Conservation (phyloP, 2,113 vertebrate genomes). For the Dolichotis patagonum region DNA sequence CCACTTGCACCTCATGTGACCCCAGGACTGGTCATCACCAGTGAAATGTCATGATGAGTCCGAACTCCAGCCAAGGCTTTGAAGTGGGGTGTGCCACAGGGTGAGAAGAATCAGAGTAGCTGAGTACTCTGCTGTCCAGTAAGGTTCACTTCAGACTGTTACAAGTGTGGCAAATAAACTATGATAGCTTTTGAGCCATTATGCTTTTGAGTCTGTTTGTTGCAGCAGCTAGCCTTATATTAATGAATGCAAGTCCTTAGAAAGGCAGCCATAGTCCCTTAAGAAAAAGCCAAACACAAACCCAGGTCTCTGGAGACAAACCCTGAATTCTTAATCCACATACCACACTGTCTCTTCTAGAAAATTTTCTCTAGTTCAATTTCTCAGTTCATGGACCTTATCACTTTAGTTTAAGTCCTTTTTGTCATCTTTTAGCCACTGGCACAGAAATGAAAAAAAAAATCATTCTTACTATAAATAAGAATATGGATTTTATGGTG, state of each 20-base stretch:
- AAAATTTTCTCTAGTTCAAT: neutral
- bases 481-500: neutral
- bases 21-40: neutral
- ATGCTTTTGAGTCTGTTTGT: neutral
- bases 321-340: neutral
- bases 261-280: neutral
- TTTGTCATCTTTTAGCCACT: neutral
- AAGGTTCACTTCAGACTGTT: neutral
- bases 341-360: neutral
- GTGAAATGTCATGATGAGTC: neutral
- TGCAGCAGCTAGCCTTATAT: neutral
- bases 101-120: neutral
- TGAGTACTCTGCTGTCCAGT: neutral
- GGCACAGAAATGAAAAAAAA: neutral
- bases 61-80: neutral
- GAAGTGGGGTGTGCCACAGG: neutral
- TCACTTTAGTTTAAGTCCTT: neutral
- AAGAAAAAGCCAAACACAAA: neutral
- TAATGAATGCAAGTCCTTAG: neutral
- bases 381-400: neutral
- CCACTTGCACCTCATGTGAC: neutral
- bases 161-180: neutral
- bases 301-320: neutral
- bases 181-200: neutral
- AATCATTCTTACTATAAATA: neutral